Percentiles rank a stretch among this genome's conserved stretches.
phyloP scores from a whole-genome alignment of 2,113 vertebrate species.

The Sinocyclocheilus anophthalmus region DNA sequence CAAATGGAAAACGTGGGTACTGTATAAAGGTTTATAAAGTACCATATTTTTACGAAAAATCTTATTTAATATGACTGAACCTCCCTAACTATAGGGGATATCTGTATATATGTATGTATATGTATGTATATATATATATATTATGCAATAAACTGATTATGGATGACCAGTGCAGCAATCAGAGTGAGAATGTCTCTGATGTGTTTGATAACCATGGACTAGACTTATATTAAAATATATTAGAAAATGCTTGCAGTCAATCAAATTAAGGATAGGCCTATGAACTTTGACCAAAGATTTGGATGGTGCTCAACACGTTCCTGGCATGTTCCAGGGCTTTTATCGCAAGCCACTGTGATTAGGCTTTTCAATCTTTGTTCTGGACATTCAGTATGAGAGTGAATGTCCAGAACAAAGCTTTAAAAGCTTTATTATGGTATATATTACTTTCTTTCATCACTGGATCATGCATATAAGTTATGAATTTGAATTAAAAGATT shows the following conservation, averaged over 20 bases:
- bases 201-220: neutral
- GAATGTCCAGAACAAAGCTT: neutral
- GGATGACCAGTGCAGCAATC: no score
- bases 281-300: neutral
- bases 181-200: neutral
- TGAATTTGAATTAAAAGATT: neutral
- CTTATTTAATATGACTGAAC: neutral
- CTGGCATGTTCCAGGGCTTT: neutral
- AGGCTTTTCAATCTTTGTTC: conserved; percentile 20
- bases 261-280: neutral
- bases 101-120: no score
- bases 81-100: neutral
- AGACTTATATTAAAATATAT: neutral
- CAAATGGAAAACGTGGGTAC: neutral
- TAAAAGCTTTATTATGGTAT: neutral
- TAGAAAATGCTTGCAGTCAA: neutral
- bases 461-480: neutral
- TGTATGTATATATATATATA: no score
- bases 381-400: neutral
- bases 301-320: neutral
- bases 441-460: neutral
- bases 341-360: neutral
- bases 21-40: neutral
- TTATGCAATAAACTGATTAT: no score
- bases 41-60: neutral